Evolutionary conservation across 2,797 vertebrate genomes (phyloP).

Genomic region (Cossypha dichroa): DNA sequence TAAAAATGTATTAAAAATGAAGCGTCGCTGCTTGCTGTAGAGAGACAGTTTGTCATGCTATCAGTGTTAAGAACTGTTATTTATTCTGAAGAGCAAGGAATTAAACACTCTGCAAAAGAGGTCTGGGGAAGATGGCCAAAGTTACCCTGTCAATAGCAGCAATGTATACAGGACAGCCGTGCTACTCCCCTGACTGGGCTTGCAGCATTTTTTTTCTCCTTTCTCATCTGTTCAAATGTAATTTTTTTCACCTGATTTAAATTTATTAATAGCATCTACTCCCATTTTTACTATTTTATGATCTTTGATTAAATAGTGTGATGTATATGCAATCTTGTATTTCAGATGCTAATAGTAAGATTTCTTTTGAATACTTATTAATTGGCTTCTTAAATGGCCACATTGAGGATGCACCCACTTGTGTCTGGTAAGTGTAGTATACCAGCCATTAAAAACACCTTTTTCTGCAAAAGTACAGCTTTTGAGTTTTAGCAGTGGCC

Average conservation of each 20-base stretch:
- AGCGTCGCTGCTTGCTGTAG: neutral
- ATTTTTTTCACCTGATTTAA: neutral
- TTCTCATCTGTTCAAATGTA: neutral
- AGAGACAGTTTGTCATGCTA: neutral
- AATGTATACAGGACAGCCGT: accelerated
- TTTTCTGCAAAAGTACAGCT: neutral
- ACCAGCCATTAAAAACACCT: neutral
- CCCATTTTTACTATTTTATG: neutral
- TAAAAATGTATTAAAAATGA: neutral
- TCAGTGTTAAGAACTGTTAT: neutral
- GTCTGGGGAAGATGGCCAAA: neutral
- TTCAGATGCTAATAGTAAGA: neutral
- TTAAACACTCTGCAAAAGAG: neutral
- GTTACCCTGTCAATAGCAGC: neutral
- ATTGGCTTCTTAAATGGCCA: neutral
- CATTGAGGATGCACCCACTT: neutral
- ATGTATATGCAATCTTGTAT: neutral
- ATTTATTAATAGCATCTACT: neutral
- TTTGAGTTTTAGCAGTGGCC: neutral
- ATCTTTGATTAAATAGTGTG: neutral
- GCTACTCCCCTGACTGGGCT: neutral
- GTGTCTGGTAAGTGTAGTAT: neutral
- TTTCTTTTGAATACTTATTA: neutral
- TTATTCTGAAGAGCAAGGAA: neutral
- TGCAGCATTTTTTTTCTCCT: neutral